Evolutionary conservation across 2,888 invertebrate species (phyloP).

Genomic region (Callyntrura sp.): DNA sequence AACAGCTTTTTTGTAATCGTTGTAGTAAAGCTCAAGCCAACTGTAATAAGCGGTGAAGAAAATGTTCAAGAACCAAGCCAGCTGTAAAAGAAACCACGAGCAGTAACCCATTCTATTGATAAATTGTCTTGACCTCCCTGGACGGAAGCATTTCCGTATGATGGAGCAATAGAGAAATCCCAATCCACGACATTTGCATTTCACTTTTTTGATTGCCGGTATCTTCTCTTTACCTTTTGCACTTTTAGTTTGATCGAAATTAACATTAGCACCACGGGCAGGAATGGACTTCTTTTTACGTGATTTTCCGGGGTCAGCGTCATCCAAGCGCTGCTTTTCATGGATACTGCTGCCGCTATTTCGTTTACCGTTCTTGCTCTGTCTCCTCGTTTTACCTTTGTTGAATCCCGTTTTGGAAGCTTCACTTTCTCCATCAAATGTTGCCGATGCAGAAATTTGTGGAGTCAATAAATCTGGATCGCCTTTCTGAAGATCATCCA

Average conservation of each 20-base stretch:
- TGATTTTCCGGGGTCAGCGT: too few species aligned
- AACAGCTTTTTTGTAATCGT: not conserved
- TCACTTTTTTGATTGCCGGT: not conserved
- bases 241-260: too few species aligned
- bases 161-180: not conserved
- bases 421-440: not conserved
- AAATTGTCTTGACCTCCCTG: constrained; percentile 19
- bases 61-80: constrained; percentile 59
- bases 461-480: too few species aligned
- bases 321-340: too few species aligned
- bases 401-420: not conserved
- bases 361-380: not conserved
- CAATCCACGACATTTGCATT: constrained; percentile 10
- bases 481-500: too few species aligned
- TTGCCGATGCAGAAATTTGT: too few species aligned
- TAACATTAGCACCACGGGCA: too few species aligned
- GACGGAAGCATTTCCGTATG: constrained; percentile 15
- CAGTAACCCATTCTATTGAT: constrained; percentile 44
- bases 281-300: too few species aligned
- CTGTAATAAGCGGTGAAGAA: constrained; percentile 60
- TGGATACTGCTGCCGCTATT: not conserved
- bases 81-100: constrained; percentile 36
- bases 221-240: too few species aligned
- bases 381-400: not conserved
- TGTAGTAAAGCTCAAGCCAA: constrained; percentile 25